Percentiles rank a stretch among this genome's conserved stretches.
phyloP scores from a whole-genome alignment of 1,140 invertebrate species.

The Brachionus calyciflorus region DNA sequence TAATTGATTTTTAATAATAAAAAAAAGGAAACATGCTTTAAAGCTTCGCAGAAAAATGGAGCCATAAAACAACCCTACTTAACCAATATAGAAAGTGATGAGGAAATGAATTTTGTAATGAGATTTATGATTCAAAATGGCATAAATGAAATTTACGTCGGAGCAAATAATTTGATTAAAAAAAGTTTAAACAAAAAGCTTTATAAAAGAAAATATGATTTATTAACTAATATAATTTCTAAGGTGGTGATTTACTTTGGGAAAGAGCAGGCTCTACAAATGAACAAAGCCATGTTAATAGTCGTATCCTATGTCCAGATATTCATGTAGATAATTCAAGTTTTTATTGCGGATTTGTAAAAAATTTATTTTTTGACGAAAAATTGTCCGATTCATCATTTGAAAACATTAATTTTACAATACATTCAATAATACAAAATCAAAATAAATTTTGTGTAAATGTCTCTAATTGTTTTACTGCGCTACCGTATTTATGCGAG shows the following conservation, averaged over 20 bases:
- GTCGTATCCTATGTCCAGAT: constrained; percentile 10
- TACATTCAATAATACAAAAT: constrained; percentile 6
- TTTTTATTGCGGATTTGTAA: constrained; percentile 27
- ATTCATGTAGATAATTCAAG: constrained; percentile 12
- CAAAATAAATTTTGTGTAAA: constrained; percentile 39
- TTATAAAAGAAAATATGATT: background rate
- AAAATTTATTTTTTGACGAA: constrained; percentile 30
- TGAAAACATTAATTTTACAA: constrained; percentile 18
- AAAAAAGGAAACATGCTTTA: constrained; percentile 33
- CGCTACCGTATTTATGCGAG: constrained; percentile 31
- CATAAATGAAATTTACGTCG: constrained; percentile 34
- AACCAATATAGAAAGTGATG: constrained; percentile 37
- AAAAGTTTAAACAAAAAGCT: background rate
- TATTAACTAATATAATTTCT: background rate
- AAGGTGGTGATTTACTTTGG: constrained; percentile 27
- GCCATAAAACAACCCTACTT: constrained; percentile 28
- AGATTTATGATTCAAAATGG: constrained; percentile 39
- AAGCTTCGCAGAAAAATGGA: background rate
- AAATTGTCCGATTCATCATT: background rate
- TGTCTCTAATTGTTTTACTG: constrained; percentile 31
- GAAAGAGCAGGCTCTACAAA: constrained; percentile 24
- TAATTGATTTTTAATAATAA: background rate
- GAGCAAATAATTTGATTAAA: constrained; percentile 40
- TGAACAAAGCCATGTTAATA: constrained; percentile 6
- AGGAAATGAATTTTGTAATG: constrained; percentile 46